Base-by-base conservation (phyloP, 2,113 vertebrate species). In the Pelvicachromis taeniatus region DNA sequence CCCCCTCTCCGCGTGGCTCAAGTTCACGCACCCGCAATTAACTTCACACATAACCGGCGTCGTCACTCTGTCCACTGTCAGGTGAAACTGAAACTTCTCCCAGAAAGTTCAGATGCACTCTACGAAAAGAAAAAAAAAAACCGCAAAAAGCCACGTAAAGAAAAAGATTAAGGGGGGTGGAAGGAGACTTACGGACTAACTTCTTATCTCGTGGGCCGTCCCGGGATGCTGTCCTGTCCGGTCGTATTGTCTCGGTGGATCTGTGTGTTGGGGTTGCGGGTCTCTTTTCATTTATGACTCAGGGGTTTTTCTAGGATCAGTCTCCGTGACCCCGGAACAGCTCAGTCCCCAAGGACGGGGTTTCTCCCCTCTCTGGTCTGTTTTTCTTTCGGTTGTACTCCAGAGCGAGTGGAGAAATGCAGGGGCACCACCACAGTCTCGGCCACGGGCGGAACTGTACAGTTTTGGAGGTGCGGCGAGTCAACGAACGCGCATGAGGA, bases 201-300 rank as follows among this genome's bases (percentile, higher is more conserved):
- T 50, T 17, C 16, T 70, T 40, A 50, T 55, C 21, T 55, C 50
- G 42, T 16, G 21, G 29, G 8, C 52, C 29, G 88, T 19, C 54
- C 85, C 92, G 94, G 92, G 96, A 96, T 94, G 91, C 96, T 94
- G 95, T 95, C 87, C 93, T 96, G 96, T 96, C 94, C 96, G 95
- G 96, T 21, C 38, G 19, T 96, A 97, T 97, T 97, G 96, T 97
- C 96, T 96, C 97, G 96, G 91, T 95, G 95, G 95, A 95, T 96
- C 96, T 93, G 95, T 92, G 94, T 89, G 95, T 94, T 93, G 94
- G 95, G 95, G 89, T 96, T 97, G 96, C 38, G 40, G 14, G 29
- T 91, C 86, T 94, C 96, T 97, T 97, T 97, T 96, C 96, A 97
- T 97, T 96, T 96, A 97, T 96, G 97, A 97, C 96, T 97, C 97